Evolutionary conservation across 2,113 vertebrate genomes (phyloP), one percentile per base, ranked within the genome.

Genomic region (Lichenostomus cassidix): DNA sequence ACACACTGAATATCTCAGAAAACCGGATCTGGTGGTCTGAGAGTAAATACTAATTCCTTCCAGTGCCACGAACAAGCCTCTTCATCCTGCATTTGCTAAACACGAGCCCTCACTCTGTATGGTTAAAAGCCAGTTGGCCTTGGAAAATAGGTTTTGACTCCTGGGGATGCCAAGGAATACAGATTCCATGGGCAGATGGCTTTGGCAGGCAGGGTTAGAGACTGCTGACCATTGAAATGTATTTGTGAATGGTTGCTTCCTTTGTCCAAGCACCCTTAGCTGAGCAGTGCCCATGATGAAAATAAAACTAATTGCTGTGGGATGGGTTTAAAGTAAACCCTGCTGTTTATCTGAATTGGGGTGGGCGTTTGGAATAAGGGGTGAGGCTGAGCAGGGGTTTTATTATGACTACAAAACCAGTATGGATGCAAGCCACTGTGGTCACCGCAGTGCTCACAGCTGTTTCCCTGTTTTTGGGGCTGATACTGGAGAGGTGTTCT

Each of bases 81-180:
- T 88, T 89, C 39, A 0, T 89, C 86, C 68, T 18, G 20, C 1
- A 0, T 69, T 90, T 22, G 63, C 85, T 95, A 95, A 97, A 87
- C 83, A 92, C 6, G 41, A 97, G 94, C 70, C 87, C 84, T 88
- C 53, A 31, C 86, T 95, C 94, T 91, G 94, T 8, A 3, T 93
- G 90, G 79, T 85, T 83, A 93, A 89, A 79, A 77, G 96, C 97
- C 97, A 97, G 87, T 94, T 98, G 97, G 95, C 94, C 75, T 93
- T 41, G 11, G 71, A 52, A 56, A 42, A 75, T 50, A 88, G 89
- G 84, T 87, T 94, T 89, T 47, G 85, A 25, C 73, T 96, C 94
- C 79, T 87, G 73, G 42, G 11, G 28, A 67, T 67, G 92, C 97
- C 96, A 95, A 95, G 81, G 91, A 94, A 96, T 82, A 89, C 95